These are phyloP conservation scores for Lanistes nyassanus DNA, from an alignment of 1,140 invertebrate genomes.

Conservation along the genomic window DNA sequence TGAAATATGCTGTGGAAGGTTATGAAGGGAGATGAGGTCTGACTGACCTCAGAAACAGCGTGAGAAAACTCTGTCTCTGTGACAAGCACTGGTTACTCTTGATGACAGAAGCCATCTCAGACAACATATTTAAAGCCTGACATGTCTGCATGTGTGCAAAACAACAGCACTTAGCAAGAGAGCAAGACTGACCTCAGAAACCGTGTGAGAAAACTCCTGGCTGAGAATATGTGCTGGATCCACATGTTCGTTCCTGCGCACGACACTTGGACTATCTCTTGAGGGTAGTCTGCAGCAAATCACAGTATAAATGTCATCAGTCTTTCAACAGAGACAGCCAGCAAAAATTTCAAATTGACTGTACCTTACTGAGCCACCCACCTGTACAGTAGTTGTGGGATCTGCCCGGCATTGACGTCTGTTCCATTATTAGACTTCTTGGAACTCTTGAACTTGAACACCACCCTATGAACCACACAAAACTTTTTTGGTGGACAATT, in stretches of 20 bases:
- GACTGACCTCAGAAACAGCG: no score
- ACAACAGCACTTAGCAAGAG: neutral
- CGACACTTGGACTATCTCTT: slow-evolving; percentile 51
- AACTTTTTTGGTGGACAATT: no score
- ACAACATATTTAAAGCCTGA: no score
- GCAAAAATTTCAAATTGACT: neutral
- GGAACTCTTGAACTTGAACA: slow-evolving; percentile 96
- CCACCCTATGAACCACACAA: slow-evolving; percentile 78
- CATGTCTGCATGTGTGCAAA: no score
- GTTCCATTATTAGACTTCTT: slow-evolving; percentile 99
- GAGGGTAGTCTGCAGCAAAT: slow-evolving; percentile 50
- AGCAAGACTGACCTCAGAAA: slow-evolving; percentile 55
- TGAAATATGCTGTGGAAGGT: no score
- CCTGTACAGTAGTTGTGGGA: slow-evolving; percentile 91
- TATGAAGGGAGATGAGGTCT: no score
- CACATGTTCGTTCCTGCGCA: slow-evolving; percentile 50
- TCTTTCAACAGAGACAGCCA: neutral
- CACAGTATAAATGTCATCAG: neutral
- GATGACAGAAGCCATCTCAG: no score
- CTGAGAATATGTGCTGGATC: slow-evolving; percentile 62
- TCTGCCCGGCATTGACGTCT: slow-evolving; percentile 96
- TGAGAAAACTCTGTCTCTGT: no score
- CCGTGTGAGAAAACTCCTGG: slow-evolving; percentile 54
- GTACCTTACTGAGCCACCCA: slow-evolving; percentile 34
- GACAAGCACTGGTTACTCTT: no score